Conservation (phyloP, 2,797 vertebrate species). For the Aulostomus chinensis region DNA sequence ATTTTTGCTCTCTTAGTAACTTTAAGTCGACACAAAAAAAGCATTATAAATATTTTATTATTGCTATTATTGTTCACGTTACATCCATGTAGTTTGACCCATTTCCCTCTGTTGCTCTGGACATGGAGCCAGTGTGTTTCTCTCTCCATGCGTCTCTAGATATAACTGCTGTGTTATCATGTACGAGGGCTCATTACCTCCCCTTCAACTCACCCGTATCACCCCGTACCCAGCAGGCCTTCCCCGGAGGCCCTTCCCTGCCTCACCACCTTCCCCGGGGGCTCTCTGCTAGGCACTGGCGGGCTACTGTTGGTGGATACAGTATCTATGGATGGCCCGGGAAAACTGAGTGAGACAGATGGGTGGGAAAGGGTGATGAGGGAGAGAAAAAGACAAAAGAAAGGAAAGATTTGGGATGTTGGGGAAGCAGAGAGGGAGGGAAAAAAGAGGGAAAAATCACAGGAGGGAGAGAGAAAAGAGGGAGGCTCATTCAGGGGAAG, state of each 20-base stretch:
- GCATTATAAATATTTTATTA: no score
- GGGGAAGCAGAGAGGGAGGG: constrained; percentile 33
- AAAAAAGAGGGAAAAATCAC: constrained; percentile 42
- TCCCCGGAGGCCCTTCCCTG: constrained; percentile 38
- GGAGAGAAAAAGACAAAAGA: constrained; percentile 9
- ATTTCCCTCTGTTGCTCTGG: constrained; percentile 20
- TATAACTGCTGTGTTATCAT: constrained; percentile 43
- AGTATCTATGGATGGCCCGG: constrained; percentile 79
- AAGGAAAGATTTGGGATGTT: constrained; percentile 34
- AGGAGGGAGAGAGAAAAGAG: constrained; percentile 48
- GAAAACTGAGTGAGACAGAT: constrained; percentile 80
- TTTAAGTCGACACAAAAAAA: no score
- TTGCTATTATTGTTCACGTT: not conserved
- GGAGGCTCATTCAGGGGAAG: constrained; percentile 68
- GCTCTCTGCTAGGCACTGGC: constrained; percentile 67
- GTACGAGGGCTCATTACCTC: constrained; percentile 37
- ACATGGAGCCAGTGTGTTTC: constrained; percentile 35
- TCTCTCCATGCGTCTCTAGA: constrained; percentile 19
- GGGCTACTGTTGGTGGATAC: constrained; percentile 83
- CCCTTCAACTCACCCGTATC: constrained; percentile 66
- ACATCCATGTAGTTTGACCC: not conserved
- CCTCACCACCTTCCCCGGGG: constrained; percentile 53
- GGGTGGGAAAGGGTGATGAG: constrained; percentile 72
- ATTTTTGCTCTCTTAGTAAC: no score
- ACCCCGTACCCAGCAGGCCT: constrained; percentile 66